Evolutionary conservation across 2,888 invertebrate species (phyloP), one percentile per base, ranked within the genome.

Genomic region (Cephus pulcher): DNA sequence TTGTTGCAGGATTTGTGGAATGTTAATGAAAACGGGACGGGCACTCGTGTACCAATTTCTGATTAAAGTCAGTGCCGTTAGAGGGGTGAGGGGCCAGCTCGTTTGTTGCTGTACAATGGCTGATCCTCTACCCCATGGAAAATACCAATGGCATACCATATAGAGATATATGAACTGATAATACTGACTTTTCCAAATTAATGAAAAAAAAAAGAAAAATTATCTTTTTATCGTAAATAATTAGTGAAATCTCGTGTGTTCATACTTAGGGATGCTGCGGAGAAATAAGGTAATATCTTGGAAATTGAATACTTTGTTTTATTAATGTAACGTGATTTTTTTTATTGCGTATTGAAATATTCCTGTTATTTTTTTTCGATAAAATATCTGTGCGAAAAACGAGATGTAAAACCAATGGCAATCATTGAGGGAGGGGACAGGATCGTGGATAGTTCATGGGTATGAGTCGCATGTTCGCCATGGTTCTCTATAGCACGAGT

Each of bases 1-100:
- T 90, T 88, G 89, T 88, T 87, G 86, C 88, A 87, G 88, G 89
- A 90, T 89, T 90, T 88, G 89, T 86, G 90, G 90, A 90, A 90
- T 90, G 90, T 90, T 90, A 89, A 90, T 90, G 90, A 89, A 90
- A 90, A 88, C 87, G 83, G 86, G 84, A 81, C 74, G 75, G 56
- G 73, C 76, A 83, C 76, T 82, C 80, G 81, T 83, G 81, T 80
- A 86, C 86, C 85, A 85, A 89, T 88, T 88, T 86, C 88, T 85
- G 88, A 88, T 89, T 88, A 88, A 88, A 87, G 79, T 84, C 82
- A 77, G 76, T 74, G 9, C 35, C 30, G n/a, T 35, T 74, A 34
- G 74, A 11, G 23, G 30, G 34, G 23, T 0, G 74, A n/a, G 3
- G 32, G 3, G 30, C 11, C 30, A 35, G 15, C 12, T 30, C 34